Evolutionary conservation across 2,888 invertebrate species (phyloP), one percentile per base, ranked within the genome.

Genomic region (Thymelicus sylvestris): DNA sequence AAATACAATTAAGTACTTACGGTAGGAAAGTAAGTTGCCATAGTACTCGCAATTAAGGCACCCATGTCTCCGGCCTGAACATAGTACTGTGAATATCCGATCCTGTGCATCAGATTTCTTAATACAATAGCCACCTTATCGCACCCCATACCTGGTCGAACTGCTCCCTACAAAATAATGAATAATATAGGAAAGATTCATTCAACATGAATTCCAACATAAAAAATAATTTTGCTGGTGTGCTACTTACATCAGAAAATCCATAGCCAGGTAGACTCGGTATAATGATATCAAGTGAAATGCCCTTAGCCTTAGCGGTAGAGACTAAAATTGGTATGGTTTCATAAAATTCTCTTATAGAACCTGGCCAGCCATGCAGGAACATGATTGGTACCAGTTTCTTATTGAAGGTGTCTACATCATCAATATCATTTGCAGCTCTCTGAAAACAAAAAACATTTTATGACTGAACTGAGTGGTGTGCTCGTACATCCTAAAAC

Each of bases 1-100:
- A 15, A 62, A 39, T 15, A 47, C 48, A 0, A 48, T 12, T 7
- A 31, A 31, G 1, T 31, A 59, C 47, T 65, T 50, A 60, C 70
- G 19, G 93, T 88, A 0, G 96, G 96, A 84, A 94, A 97, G 15
- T 96, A 75, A 0, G 94, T 93, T 0, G 96, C 95, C 88, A 97
- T 91, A 19, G 90, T 80, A 0, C 94, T 86, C 0, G 94, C 95
- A 6, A 97, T 94, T 0, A 93, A 15, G 5, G 95, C 90, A 0
- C 97, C 97, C 94, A 96, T 95, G 81, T 97, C 97, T 0, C 97
- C 97, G 0, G 97, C 97, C 77, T 97, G 97, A 0, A 95, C 85
- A 80, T 96, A 96, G 86, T 95, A 98, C 73, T 94, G 88, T 0
- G 94, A 76, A 80, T 94, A 93, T 0, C 96, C 96, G 0, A 97